Conservation (phyloP, 92 coral and sea anemone species). For the Palythoa caribaeorum region DNA sequence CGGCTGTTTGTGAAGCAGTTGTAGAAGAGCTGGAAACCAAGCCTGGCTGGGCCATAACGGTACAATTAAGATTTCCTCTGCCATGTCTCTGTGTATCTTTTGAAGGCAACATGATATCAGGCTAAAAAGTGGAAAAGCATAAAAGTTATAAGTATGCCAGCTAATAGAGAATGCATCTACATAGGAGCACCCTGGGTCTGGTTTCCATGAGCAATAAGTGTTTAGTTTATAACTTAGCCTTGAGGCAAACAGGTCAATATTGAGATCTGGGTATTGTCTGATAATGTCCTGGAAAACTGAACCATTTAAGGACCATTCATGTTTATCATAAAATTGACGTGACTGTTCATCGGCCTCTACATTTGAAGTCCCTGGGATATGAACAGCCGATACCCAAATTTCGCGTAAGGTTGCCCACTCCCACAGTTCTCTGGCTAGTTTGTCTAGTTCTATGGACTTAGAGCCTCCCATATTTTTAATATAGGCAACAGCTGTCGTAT, state of each 20-base stretch:
- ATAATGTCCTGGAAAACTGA: constrained; percentile 36
- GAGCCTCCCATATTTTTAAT: constrained; percentile 54
- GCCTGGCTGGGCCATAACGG: constrained; percentile 15
- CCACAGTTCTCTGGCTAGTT: constrained; percentile 49
- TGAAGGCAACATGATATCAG: constrained; percentile 61
- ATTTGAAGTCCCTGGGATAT: constrained; percentile 57
- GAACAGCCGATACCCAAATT: constrained; percentile 58
- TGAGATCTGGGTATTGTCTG: constrained; percentile 46
- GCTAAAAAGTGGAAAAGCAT: constrained; percentile 70
- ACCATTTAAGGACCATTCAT: constrained; percentile 54
- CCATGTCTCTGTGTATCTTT: constrained; percentile 54
- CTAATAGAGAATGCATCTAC: constrained; percentile 69
- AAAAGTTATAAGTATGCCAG: constrained; percentile 55
- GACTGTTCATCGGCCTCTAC: constrained; percentile 49
- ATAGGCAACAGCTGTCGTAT: constrained; percentile 57
- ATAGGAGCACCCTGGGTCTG: constrained; percentile 16
- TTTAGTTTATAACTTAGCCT: not conserved
- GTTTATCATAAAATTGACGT: constrained; percentile 44
- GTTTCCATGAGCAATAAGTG: constrained; percentile 14
- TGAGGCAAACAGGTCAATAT: constrained; percentile 51
- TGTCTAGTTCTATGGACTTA: constrained; percentile 14
- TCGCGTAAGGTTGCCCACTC: constrained; percentile 48
- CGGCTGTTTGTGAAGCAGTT: constrained; percentile 33
- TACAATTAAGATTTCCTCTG: constrained; percentile 57
- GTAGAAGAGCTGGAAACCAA: constrained; percentile 30